Evolutionary conservation across 2,888 invertebrate species (phyloP), one percentile per base, ranked within the genome.

Genomic region (Oligia strigilis): DNA sequence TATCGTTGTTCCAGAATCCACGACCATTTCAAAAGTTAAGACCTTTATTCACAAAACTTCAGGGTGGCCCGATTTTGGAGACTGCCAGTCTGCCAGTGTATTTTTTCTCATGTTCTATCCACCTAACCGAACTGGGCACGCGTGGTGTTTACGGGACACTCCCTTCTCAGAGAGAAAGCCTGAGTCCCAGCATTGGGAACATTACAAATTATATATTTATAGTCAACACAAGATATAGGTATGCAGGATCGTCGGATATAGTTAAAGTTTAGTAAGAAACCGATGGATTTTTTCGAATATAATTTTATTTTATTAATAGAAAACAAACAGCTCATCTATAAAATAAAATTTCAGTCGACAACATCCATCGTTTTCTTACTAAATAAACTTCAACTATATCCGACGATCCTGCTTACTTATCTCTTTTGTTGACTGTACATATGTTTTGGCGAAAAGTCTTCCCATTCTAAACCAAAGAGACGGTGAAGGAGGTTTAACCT

Each of bases 401-500:
- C 29, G 29, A 29, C 29, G 29, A 29, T 29, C 29, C 29, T 29
- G 29, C 29, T 29, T 29, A 29, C 29, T 29, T 29, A 29, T 29
- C 29, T 29, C 29, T 29, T 29, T 29, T 29, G 29, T 29, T 29
- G 29, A 29, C 29, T 58, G 60, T 4, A 11, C 58, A 60, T 4
- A 13, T 60, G 17, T 64, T 64, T 36, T 78, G 4, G 2, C 2
- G 0, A 43, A 60, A 74, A 49, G 14, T 55, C 6, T 49, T 19
- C 17, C 49, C 23, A 60, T 72, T 60, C 36, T 67, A 64, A 70
- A 40, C 13, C 36, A 74, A 72, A 71, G 60, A 60, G 8, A 82
- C 72, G 23, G 73, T 73, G 71, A 82, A 62, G 83, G 82, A 82
- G 67, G 77, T 86, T 81, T 82, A 78, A 90, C 91, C 90, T 91